Conservation (phyloP, 2,888 invertebrate genomes). For the Chaetogeoica ovagalla region DNA sequence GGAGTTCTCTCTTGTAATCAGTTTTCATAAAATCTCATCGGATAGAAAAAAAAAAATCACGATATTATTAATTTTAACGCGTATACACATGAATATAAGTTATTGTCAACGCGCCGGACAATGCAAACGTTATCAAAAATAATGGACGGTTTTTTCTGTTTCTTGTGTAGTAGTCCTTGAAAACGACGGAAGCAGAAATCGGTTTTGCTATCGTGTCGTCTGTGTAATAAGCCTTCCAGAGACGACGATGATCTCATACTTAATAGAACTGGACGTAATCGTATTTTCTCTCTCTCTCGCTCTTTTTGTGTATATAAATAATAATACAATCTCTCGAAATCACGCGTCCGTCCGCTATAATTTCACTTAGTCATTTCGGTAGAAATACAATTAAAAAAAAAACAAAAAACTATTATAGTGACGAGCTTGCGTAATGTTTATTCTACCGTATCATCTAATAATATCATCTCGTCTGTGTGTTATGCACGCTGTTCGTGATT, state of each 20-base stretch:
- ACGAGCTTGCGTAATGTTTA: not conserved
- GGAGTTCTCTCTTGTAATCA: too few species aligned
- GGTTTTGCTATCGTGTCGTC: constrained; percentile 14
- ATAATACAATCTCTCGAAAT: constrained; percentile 19
- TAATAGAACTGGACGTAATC: constrained; percentile 15
- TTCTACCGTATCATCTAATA: not conserved
- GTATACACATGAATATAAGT: too few species aligned
- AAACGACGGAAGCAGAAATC: constrained; percentile 13
- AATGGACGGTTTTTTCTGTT: too few species aligned
- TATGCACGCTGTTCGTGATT: not conserved
- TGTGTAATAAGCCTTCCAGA: not conserved
- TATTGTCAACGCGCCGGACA: too few species aligned
- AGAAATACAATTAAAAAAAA: too few species aligned
- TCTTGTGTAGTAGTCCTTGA: too few species aligned
- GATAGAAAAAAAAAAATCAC: too few species aligned
- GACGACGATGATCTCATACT: constrained; percentile 30
- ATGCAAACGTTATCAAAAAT: too few species aligned
- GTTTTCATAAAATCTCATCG: too few species aligned
- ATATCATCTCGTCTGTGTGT: not conserved
- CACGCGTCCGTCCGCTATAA: not conserved
- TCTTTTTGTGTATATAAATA: too few species aligned
- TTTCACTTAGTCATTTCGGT: not conserved
- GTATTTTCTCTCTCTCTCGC: not conserved
- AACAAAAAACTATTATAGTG: too few species aligned
- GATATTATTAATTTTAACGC: too few species aligned